Evolutionary conservation across 2,797 vertebrate genomes (phyloP), one percentile per base, ranked within the genome.

Genomic region (Astyanax mexicanus): DNA sequence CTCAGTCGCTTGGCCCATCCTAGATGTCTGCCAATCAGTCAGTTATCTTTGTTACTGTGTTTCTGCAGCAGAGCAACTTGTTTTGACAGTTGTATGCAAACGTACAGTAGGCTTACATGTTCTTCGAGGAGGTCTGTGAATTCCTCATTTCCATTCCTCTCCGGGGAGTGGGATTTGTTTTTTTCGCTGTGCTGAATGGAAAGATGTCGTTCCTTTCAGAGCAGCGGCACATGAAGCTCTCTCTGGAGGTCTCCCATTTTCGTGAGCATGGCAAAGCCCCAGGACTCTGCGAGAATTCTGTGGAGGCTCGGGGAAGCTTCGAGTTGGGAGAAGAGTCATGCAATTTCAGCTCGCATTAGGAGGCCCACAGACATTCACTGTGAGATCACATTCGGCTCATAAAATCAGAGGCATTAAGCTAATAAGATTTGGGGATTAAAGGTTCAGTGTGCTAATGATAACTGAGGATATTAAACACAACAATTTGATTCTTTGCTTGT

Each of bases 181-280:
- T 72, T 79, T 62, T 32, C 29, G 78, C 54, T 73, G 80, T 72
- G 72, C 55, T 68, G 58, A 76, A 78, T 64, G 72, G 58, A 75
- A 81, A 62, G 66, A 75, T 80, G 69, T 66, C 38, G 65, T 74
- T 40, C 55, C 42, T 75, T 82, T 71, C 52, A 54, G 32, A 44
- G 69, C 17, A 35, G 65, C 15, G 61, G 69, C 57, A 75, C 68
- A 78, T 61, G 52, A 61, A 51, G 19, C 3, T 7, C 76, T 81
- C 82, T 77, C 76, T 62, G 67, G 78, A 78, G 72, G 71, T 67
- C 57, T 54, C 52, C 58, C 73, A 82, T 77, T 81, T 80, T 72
- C 10, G 40, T 74, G 52, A 58, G 69, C 61, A 60, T 77, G 61
- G 70, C 52, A 72, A 58, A 76, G 35, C 40, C 79, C 25, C 71